Conservation (phyloP, 2,797 vertebrate genomes). For the Esox masquinongy region DNA sequence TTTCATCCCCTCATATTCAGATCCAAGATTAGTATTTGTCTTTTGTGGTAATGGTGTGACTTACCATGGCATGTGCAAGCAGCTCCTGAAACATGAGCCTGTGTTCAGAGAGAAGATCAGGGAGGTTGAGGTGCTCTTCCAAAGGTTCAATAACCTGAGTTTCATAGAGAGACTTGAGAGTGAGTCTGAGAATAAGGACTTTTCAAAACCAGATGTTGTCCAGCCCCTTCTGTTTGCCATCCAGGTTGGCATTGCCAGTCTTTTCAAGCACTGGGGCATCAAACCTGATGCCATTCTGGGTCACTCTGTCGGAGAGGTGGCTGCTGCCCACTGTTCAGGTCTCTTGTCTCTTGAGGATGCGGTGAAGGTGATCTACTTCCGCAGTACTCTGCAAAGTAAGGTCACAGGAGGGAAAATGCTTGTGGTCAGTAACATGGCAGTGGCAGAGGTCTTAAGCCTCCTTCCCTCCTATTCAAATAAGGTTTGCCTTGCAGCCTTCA, state of each 20-base stretch:
- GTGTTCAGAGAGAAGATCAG: slow-evolving; percentile 79
- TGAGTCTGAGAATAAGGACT: slow-evolving; percentile 63
- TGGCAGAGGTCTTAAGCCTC: slow-evolving; percentile 69
- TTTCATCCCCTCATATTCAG: slow-evolving; percentile 35
- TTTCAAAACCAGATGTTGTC: slow-evolving; percentile 68
- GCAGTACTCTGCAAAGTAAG: slow-evolving; percentile 78
- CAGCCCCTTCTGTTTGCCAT: slow-evolving; percentile 85
- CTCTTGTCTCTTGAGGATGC: slow-evolving; percentile 83
- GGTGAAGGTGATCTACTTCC: slow-evolving; percentile 80
- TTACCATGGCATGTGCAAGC: slow-evolving; percentile 77
- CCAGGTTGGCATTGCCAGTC: slow-evolving; percentile 78
- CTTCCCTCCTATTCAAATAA: slow-evolving; percentile 65
- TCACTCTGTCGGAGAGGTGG: slow-evolving; percentile 84
- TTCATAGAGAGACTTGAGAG: slow-evolving; percentile 68
- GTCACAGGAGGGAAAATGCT: slow-evolving; percentile 83
- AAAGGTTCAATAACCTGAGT: slow-evolving; percentile 54
- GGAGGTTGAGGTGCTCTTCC: slow-evolving; percentile 70
- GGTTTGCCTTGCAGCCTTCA: slow-evolving; percentile 81
- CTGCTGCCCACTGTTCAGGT: slow-evolving; percentile 85
- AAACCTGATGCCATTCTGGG: slow-evolving; percentile 76
- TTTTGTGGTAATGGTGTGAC: slow-evolving; percentile 83
- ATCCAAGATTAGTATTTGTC: slow-evolving; percentile 79
- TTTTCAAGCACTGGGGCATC: slow-evolving; percentile 82
- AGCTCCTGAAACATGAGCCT: slow-evolving; percentile 74
- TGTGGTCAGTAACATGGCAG: slow-evolving; percentile 80